phyloP scores from a whole-genome alignment of 2,888 invertebrate species.

The Mesorhabditis sp. region DNA sequence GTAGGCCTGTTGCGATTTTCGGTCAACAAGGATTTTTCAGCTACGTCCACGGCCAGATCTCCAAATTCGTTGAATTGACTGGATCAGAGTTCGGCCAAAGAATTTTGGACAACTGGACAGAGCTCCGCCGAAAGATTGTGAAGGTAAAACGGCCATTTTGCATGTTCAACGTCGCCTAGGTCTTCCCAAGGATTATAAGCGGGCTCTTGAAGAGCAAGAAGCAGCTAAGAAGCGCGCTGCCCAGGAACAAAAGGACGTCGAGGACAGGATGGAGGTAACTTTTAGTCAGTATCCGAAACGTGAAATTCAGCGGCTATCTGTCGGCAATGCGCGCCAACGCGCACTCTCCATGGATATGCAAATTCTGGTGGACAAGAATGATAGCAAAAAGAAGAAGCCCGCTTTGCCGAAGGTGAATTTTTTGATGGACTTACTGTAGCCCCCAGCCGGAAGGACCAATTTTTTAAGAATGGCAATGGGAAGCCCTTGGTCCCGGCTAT shows the following conservation, averaged over 20 bases:
- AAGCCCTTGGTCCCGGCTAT: no score
- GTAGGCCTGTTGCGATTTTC: neutral
- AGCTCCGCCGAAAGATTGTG: constrained; percentile 74
- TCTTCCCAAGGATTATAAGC: constrained; percentile 93
- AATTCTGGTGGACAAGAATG: constrained; percentile 37
- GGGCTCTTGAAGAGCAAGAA: constrained; percentile 73
- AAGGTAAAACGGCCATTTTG: constrained; percentile 66
- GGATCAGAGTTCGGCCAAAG: constrained; percentile 79
- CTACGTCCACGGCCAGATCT: constrained; percentile 73
- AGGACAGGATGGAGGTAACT: constrained; percentile 19
- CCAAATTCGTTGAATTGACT: constrained; percentile 80
- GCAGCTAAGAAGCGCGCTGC: constrained; percentile 33
- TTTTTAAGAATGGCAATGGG: no score
- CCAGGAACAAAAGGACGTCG: constrained; percentile 73
- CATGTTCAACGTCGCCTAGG: constrained; percentile 60
- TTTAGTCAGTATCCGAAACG: neutral
- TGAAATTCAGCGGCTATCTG: neutral
- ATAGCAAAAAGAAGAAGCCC: constrained; percentile 25
- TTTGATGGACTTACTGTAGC: no score
- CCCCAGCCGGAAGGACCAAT: no score
- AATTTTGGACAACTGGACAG: constrained; percentile 77
- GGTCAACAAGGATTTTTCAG: neutral
- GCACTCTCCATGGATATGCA: constrained; percentile 57
- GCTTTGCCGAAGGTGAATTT: constrained; percentile 6
- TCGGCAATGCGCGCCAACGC: constrained; percentile 17